phyloP scores from a whole-genome alignment of 1,140 invertebrate species.

The Physella acuta region DNA sequence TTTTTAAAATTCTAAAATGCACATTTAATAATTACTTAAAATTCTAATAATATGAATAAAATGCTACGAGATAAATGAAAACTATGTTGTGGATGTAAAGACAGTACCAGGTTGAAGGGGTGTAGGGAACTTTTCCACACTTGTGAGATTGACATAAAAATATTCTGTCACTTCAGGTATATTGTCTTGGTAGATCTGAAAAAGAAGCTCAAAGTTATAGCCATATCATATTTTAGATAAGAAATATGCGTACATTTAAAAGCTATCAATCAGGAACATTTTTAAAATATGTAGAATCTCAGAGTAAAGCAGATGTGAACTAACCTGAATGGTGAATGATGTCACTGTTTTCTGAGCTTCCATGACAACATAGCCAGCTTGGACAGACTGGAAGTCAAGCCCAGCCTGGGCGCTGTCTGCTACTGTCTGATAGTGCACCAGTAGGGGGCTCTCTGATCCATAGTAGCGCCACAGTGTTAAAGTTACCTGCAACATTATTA shows the following conservation, averaged over 20 bases:
- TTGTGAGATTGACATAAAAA: slow-evolving; percentile 47
- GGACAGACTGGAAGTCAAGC: slow-evolving; percentile 41
- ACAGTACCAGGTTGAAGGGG: slow-evolving; percentile 41
- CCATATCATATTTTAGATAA: no score
- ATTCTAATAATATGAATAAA: not conserved
- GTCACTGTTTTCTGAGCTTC: slow-evolving; percentile 41
- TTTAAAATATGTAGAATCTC: no score
- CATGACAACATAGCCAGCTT: slow-evolving; percentile 40
- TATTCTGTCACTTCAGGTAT: slow-evolving; percentile 48
- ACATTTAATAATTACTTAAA: not conserved
- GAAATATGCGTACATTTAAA: no score
- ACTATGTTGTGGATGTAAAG: no score
- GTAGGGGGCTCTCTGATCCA: slow-evolving; percentile 48
- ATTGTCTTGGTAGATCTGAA: slow-evolving; percentile 46
- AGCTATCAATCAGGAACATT: not conserved
- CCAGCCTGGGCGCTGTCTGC: slow-evolving; percentile 34
- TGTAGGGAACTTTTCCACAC: slow-evolving; percentile 50
- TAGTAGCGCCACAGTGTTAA: slow-evolving; percentile 41
- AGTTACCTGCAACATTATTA: slow-evolving; percentile 13
- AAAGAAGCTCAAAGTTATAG: not conserved
- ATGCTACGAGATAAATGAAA: no score
- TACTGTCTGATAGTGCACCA: slow-evolving; percentile 41
- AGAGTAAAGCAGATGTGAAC: no score
- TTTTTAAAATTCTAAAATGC: not conserved
- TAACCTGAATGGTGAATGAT: slow-evolving; percentile 44